phyloP scores from a whole-genome alignment of 1,140 invertebrate species.

The Adelges cooleyi region DNA sequence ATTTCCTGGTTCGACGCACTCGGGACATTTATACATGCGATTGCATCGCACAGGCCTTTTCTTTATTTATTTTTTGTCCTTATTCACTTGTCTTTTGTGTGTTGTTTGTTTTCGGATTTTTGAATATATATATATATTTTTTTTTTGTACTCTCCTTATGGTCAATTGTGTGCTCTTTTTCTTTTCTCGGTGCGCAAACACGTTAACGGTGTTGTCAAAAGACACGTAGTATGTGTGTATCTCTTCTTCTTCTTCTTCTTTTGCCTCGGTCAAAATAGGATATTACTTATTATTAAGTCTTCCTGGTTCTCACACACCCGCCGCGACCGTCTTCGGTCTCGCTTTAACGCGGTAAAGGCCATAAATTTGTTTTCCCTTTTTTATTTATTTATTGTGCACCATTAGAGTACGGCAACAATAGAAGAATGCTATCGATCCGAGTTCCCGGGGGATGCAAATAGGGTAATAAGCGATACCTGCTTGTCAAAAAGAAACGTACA shows the following conservation, averaged over 20 bases:
- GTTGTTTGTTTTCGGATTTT: constrained; percentile 3
- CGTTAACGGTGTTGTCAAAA: too few relatives aligned
- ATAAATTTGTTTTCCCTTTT: too few relatives aligned
- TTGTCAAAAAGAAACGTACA: too few relatives aligned
- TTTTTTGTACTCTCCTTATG: neutral
- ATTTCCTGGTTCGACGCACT: constrained; percentile 28
- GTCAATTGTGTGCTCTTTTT: constrained; percentile 11
- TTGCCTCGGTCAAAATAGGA: neutral
- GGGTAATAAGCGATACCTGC: too few relatives aligned
- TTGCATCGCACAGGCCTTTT: neutral
- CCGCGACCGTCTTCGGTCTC: neutral
- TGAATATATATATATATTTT: too few relatives aligned
- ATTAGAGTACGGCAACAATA: too few relatives aligned
- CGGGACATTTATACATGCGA: neutral
- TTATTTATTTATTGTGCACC: too few relatives aligned
- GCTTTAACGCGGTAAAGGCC: too few relatives aligned
- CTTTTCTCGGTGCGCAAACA: too few relatives aligned
- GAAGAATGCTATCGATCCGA: too few relatives aligned
- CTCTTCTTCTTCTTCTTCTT: neutral
- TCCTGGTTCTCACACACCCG: constrained; percentile 25
- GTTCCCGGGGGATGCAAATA: too few relatives aligned
- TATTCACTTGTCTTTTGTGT: neutral
- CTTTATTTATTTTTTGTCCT: neutral
- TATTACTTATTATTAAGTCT: neutral
- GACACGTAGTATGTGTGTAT: neutral